Evolutionary conservation across 2,113 vertebrate genomes (phyloP), one percentile per base, ranked within the genome.

Genomic region (Fulica atra): DNA sequence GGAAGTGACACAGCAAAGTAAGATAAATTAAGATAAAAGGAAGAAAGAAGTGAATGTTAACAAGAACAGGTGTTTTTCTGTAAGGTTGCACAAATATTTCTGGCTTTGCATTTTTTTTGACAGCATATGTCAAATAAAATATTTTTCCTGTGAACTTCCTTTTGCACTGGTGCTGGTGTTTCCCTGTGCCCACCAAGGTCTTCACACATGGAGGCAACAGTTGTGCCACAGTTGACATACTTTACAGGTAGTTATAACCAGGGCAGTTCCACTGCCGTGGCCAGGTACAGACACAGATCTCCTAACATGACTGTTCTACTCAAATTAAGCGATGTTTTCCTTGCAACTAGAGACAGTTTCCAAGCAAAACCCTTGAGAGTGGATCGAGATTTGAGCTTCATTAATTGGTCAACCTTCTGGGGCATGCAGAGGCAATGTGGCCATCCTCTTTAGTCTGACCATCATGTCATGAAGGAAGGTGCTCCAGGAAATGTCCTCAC

Each of bases 141-240:
- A 19, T 46, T 92, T 94, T 80, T 64, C 20, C 18, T 50, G 11
- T 59, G 28, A 21, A 20, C 20, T 65, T 69, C 51, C 5, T 48
- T 85, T 69, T 66, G 10, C 26, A 21, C 29, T 28, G 51, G 8
- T 23, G 7, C 11, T 66, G 38, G 7, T 5, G 5, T 28, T 89
- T 35, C 35, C 15, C 25, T 65, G 6, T 2, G 4, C 7, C 4
- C 23, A 46, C 23, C 23, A 69, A 51, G 29, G 53, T 16, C 17
- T 17, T 16, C 21, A 24, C 0, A 2, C 1, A 0, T 35, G 19
- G 16, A 21, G 46, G 16, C 16, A 78, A 50, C 13, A 9, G 8
- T 29, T 70, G 9, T 5, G 21, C 5, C 5, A 36, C 6, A n/a
- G 24, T 23, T 54, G 10, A 38, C 40, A 4, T 16, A 29, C 74